Evolutionary conservation across 1,140 invertebrate species (phyloP).

Genomic region (Acromyrmex echinatior): DNA sequence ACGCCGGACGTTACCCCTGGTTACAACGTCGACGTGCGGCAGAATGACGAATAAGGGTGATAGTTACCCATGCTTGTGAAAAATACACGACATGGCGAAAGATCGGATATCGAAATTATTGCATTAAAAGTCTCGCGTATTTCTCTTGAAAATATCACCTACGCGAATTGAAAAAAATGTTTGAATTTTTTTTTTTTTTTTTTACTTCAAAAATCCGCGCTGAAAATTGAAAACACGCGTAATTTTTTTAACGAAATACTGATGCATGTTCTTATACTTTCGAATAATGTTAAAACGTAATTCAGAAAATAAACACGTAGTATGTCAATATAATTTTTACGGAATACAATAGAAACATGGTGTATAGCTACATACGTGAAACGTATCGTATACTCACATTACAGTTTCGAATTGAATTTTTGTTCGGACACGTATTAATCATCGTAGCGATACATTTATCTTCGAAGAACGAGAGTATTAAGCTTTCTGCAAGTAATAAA

Average conservation of each 20-base stretch:
- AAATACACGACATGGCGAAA: not conserved
- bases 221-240: not conserved
- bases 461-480: constrained; percentile 50
- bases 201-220: not conserved
- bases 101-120: constrained; percentile 39
- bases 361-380: not conserved
- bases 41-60: constrained; percentile 9
- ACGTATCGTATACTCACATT: not conserved
- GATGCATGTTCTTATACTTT: not conserved
- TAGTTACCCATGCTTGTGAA: not conserved
- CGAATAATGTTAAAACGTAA: not conserved
- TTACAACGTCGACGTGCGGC: constrained; percentile 62
- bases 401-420: constrained; percentile 45
- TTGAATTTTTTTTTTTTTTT: not conserved
- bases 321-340: not conserved
- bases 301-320: not conserved
- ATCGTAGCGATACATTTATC: constrained; percentile 52
- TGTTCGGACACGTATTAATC: constrained; percentile 45
- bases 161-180: not conserved
- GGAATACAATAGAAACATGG: not conserved
- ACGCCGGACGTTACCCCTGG: constrained; percentile 65
- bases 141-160: not conserved
- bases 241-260: not conserved
- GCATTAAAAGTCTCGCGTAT: not conserved
- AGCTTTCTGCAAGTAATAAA: constrained; percentile 47